Conservation (phyloP, 2,888 invertebrate species). For the Alcis repandata region DNA sequence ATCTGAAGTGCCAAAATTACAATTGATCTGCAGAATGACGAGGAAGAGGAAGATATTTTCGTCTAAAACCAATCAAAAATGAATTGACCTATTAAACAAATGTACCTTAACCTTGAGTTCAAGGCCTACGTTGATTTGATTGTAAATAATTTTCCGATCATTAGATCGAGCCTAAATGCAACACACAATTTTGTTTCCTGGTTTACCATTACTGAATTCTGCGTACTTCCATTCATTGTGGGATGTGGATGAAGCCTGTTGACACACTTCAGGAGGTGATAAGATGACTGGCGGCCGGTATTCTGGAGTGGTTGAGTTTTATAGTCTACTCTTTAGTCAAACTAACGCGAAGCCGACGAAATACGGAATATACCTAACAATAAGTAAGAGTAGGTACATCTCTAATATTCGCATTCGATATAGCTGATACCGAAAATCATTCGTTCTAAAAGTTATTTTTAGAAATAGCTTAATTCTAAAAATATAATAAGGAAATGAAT, state of each 20-base stretch:
- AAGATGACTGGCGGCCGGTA: too few relatives aligned
- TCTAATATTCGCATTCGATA: too few relatives aligned
- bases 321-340: too few relatives aligned
- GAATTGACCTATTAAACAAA: slow-evolving; percentile 30
- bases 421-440: too few relatives aligned
- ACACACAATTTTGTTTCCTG: slow-evolving; percentile 16
- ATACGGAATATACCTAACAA: too few relatives aligned
- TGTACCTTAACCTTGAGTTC: slow-evolving; percentile 33
- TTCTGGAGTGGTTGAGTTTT: too few relatives aligned
- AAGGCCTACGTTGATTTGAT: slow-evolving; percentile 39
- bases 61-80: slow-evolving; percentile 33
- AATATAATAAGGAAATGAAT: too few relatives aligned
- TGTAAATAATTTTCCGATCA: slow-evolving; percentile 35
- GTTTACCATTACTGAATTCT: slow-evolving; percentile 5
- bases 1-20: not conserved
- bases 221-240: not conserved
- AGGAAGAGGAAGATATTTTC: slow-evolving; percentile 46
- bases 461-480: too few relatives aligned
- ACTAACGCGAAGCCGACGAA: too few relatives aligned
- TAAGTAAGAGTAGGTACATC: too few relatives aligned
- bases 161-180: slow-evolving; percentile 24
- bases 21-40: slow-evolving; percentile 19
- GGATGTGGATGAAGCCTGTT: not conserved
- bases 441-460: too few relatives aligned
- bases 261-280: too few relatives aligned